Percentiles rank a stretch among this genome's conserved stretches.
These are phyloP conservation scores for Acleris literana DNA, from an alignment of 2,888 invertebrate species.

Conservation along the genomic window DNA sequence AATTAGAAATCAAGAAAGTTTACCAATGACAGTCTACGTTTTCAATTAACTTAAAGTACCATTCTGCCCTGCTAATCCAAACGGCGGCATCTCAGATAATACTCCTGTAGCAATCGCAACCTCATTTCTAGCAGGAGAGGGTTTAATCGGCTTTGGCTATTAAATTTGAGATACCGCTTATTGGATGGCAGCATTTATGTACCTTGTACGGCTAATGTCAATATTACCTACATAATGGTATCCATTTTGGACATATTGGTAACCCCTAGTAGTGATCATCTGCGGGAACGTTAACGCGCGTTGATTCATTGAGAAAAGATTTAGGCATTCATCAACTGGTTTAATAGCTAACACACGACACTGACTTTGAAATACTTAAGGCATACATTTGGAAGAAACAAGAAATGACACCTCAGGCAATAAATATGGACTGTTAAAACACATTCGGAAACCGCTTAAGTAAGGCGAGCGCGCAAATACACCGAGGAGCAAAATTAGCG, in stretches of 20 bases:
- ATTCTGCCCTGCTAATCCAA: too few species aligned
- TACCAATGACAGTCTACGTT: constrained; percentile 20
- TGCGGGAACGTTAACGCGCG: constrained; percentile 7
- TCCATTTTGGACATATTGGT: background rate
- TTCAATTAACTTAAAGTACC: background rate
- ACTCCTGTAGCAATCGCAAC: too few species aligned
- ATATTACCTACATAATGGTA: too few species aligned
- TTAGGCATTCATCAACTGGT: constrained; percentile 14
- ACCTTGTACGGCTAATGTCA: too few species aligned
- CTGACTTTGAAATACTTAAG: constrained; percentile 24
- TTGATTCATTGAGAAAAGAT: constrained; percentile 28
- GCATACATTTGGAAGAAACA: constrained; percentile 1
- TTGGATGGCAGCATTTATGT: too few species aligned
- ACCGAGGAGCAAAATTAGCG: too few species aligned
- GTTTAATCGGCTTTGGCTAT: background rate
- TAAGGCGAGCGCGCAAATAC: too few species aligned
- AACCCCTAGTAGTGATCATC: constrained; percentile 2
- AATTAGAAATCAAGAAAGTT: constrained; percentile 35
- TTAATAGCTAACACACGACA: constrained; percentile 29
- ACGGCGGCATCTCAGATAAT: too few species aligned
- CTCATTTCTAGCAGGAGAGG: background rate
- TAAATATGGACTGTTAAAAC: too few species aligned
- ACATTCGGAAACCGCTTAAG: too few species aligned
- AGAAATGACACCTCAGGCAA: too few species aligned
- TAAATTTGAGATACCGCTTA: background rate